Evolutionary conservation across 2,888 invertebrate genomes (phyloP).

Genomic region (Allophyes oxyacanthae): DNA sequence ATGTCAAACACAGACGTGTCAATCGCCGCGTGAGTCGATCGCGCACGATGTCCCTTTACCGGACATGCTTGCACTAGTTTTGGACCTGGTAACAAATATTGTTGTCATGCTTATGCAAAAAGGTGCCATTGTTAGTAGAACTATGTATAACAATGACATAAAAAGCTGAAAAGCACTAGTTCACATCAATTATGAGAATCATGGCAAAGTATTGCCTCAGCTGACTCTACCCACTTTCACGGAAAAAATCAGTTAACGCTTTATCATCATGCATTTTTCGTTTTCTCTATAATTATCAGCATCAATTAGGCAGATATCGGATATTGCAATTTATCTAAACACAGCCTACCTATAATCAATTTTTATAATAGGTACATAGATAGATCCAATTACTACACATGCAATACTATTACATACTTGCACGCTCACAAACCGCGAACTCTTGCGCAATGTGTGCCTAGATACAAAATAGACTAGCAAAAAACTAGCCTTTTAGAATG

Average conservation of each 20-base stretch:
- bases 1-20: conserved; percentile 73
- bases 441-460: conserved; percentile 12
- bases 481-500: conserved; percentile 1
- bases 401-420: conserved; percentile 7
- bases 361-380: not conserved
- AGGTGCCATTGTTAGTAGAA: too few species aligned
- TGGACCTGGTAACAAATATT: conserved; percentile 49
- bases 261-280: too few species aligned
- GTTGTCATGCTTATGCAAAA: not conserved
- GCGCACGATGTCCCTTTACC: conserved; percentile 70
- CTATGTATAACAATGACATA: too few species aligned
- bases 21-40: conserved; percentile 79
- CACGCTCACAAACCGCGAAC: conserved; percentile 21
- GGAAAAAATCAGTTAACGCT: not conserved
- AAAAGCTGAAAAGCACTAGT: not conserved
- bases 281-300: too few species aligned
- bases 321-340: too few species aligned
- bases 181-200: not conserved
- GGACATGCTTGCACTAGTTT: conserved; percentile 67
- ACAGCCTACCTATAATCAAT: not conserved
- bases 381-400: conserved; percentile 24
- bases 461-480: not conserved
- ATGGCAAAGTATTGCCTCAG: not conserved
- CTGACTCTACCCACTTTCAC: conserved; percentile 3
- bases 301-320: too few species aligned